A percentile compares a stretch with the other conserved stretches of the same genome.
These are phyloP conservation scores for Trissolcus japonicus DNA, from an alignment of 2,888 invertebrate genomes.

Conservation along the genomic window DNA sequence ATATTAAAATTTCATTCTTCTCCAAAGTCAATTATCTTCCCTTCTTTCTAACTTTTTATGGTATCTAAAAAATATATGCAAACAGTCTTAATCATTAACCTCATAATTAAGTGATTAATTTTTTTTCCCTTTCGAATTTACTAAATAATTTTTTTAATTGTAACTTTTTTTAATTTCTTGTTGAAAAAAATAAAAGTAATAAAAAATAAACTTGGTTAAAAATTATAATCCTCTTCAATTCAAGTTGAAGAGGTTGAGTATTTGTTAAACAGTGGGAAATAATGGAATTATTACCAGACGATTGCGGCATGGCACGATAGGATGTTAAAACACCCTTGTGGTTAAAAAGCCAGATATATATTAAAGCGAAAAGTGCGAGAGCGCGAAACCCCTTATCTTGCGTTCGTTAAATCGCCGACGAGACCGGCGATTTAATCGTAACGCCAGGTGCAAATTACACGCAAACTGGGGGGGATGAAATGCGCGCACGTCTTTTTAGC, in stretches of 20 bases:
- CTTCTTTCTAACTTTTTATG: too few relatives aligned
- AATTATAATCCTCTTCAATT: not conserved
- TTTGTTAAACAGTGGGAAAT: slow-evolving; percentile 32
- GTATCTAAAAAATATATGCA: too few relatives aligned
- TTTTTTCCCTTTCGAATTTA: too few relatives aligned
- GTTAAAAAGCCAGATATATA: slow-evolving; percentile 25
- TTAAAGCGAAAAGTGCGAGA: slow-evolving; percentile 1
- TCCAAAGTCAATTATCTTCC: too few relatives aligned
- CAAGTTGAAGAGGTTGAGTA: slow-evolving; percentile 27
- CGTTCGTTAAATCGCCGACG: slow-evolving; percentile 56
- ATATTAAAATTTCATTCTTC: too few relatives aligned
- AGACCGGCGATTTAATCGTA: slow-evolving; percentile 58
- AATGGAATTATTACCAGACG: slow-evolving; percentile 47
- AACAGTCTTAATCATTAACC: too few relatives aligned
- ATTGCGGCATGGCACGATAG: slow-evolving; percentile 41
- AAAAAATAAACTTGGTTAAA: too few relatives aligned
- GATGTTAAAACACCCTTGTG: slow-evolving; percentile 21
- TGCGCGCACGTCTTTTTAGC: slow-evolving; percentile 50
- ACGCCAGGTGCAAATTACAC: slow-evolving; percentile 60
- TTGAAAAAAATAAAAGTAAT: too few relatives aligned
- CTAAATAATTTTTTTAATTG: too few relatives aligned
- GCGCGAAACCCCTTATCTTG: slow-evolving; percentile 49
- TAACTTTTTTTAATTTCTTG: not conserved
- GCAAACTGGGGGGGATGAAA: slow-evolving; percentile 41
- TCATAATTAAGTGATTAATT: too few relatives aligned